Conservation (phyloP, 2,113 vertebrate genomes). For the Etheostoma cragini region DNA sequence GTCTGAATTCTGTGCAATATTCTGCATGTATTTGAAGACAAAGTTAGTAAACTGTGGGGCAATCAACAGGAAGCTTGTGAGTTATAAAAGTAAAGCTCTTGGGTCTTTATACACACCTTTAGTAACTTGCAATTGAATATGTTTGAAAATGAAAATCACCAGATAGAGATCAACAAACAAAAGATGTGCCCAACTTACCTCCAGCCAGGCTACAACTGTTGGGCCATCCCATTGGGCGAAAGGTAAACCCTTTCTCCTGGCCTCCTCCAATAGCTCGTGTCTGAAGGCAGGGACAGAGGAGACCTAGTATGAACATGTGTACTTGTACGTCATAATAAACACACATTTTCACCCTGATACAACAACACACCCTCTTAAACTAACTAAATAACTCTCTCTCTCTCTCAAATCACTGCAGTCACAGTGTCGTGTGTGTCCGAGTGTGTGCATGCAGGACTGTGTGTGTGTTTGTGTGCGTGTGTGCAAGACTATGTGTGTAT, state of each 20-base stretch:
- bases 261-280: conserved; percentile 98
- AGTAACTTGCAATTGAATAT: background rate
- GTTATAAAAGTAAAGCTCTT: background rate
- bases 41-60: background rate
- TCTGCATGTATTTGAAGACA: background rate
- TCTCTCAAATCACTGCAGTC: conserved; percentile 15
- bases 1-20: background rate
- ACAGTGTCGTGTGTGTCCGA: background rate
- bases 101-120: background rate
- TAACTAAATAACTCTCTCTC: background rate
- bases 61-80: background rate
- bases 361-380: conserved; percentile 11
- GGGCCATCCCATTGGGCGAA: conserved; percentile 99
- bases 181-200: conserved; percentile 82
- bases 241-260: conserved; percentile 96
- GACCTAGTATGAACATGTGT: conserved; percentile 28
- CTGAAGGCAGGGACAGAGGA: conserved; percentile 78
- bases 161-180: background rate
- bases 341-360: conserved; percentile 27
- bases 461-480: conserved; percentile 7
- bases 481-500: conserved; percentile 8
- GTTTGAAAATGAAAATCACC: background rate
- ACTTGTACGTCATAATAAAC: background rate
- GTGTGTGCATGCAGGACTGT: background rate
- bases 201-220: conserved; percentile 96